Conservation (phyloP, 2,797 vertebrate species). For the Chrosomus eos region DNA sequence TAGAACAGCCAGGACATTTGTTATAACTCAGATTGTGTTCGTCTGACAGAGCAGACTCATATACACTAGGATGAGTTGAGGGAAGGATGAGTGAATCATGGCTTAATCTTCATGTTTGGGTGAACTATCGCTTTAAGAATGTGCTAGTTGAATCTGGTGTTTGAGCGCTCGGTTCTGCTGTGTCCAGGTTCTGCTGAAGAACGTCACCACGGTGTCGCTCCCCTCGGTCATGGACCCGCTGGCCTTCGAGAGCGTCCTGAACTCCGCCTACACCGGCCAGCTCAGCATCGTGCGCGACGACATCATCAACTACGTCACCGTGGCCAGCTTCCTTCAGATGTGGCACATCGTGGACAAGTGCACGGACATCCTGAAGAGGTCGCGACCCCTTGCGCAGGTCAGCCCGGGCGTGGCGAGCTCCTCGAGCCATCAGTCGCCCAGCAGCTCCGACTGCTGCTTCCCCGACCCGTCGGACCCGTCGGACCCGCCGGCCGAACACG, state of each 20-base stretch:
- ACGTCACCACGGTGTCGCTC: conserved; percentile 87
- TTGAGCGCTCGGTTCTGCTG: neutral
- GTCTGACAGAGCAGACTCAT: no score
- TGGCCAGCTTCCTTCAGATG: conserved; percentile 96
- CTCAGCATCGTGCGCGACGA: conserved; percentile 89
- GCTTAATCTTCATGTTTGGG: no score
- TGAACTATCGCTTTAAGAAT: no score
- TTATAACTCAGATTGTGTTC: no score
- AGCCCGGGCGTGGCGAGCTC: conserved; percentile 63
- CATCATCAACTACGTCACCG: conserved; percentile 90
- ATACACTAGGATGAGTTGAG: no score
- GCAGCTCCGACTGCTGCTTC: conserved; percentile 90
- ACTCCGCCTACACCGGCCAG: conserved; percentile 90
- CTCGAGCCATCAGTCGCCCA: conserved; percentile 86
- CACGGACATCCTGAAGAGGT: conserved; percentile 87
- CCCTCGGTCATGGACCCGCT: conserved; percentile 91
- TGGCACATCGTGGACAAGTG: conserved; percentile 98
- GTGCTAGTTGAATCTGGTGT: no score
- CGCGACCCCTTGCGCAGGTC: conserved; percentile 72
- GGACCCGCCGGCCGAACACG: conserved; percentile 39
- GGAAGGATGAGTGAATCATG: no score
- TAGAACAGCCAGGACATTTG: no score
- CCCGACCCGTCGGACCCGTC: conserved; percentile 86
- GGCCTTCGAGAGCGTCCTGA: conserved; percentile 90
- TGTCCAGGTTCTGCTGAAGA: conserved; percentile 86